Evolutionary conservation across 2,888 invertebrate genomes (phyloP), one percentile per base, ranked within the genome.

Genomic region (Agrotis segetum): DNA sequence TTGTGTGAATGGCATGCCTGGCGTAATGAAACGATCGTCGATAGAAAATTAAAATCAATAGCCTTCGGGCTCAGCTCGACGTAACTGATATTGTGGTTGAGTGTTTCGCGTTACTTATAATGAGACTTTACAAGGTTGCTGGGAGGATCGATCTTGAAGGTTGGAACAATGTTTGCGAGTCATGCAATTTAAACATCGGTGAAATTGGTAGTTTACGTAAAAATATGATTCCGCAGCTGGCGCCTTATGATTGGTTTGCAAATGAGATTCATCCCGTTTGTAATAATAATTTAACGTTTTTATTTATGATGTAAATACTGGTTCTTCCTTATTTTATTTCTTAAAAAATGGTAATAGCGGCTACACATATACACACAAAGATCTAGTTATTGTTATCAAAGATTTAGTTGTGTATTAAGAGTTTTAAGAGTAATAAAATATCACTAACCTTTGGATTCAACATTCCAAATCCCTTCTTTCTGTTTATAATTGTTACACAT

Each of bases 1-100:
- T 84, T 82, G 80, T 77, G 71, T 67, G 77, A 84, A 77, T 81
- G 75, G 72, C 62, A 68, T 71, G 66, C 63, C 47, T 64, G 59
- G 61, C 74, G n/a, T 62, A 84, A 74, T 80, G 67, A 76, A 59
- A 67, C 58, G 67, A 68, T 82, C 55, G 63, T 34, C 68, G 49
- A 72, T 77, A 73, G 82, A 71, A 75, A 66, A 73, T 78, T 71
- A 64, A 74, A 69, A 72, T 67, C 63, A 52, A 77, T 66, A 71
- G 70, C 67, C 67, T 71, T 77, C 59, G 49, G 52, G 46, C 49
- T 19, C 19, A 19, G 62, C 47, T 65, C 47, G 67, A 67, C 29
- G 77, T 81, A 79, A 79, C 55, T 59, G 77, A 81, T 79, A 76
- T 66, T 81, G 53, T 60, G 65, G 50, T 53, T 44, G 44, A 56